Conservation (phyloP, 2,797 vertebrate genomes). For the Furcifer pardalis region DNA sequence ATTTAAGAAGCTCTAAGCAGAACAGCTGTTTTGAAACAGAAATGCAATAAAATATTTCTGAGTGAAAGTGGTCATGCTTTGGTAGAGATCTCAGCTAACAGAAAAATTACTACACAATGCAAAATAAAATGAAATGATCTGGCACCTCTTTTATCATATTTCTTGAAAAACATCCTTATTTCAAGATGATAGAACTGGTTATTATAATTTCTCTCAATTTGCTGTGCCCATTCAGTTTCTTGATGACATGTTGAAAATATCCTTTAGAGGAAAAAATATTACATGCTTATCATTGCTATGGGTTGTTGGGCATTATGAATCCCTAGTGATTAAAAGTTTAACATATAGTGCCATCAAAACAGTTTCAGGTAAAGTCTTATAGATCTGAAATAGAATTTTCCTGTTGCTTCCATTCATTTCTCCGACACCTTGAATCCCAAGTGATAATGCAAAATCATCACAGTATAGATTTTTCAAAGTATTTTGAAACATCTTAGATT, state of each 20-base stretch:
- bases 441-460: neutral
- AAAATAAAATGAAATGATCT: conserved; percentile 70
- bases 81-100: conserved; percentile 55
- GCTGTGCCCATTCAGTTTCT: conserved; percentile 46
- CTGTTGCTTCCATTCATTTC: conserved; percentile 6
- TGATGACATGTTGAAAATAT: conserved; percentile 64
- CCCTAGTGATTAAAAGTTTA: conserved; percentile 41
- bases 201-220: conserved; percentile 69
- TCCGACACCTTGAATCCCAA: conserved; percentile 32
- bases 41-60: conserved; percentile 62
- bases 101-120: conserved; percentile 49
- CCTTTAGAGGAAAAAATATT: conserved; percentile 59
- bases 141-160: conserved; percentile 48
- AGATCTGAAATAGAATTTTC: conserved; percentile 44
- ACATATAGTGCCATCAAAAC: conserved; percentile 47
- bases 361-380: conserved; percentile 60
- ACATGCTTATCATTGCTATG: conserved; percentile 53
- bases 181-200: conserved; percentile 65
- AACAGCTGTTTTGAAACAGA: conserved; percentile 61
- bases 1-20: conserved; percentile 48
- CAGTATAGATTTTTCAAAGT: conserved; percentile 24
- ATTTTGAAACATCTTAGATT: conserved; percentile 39
- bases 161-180: conserved; percentile 65
- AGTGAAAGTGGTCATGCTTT: conserved; percentile 60
- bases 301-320: conserved; percentile 22